These are phyloP conservation scores for Chrysomela aeneicollis DNA, from an alignment of 2,888 invertebrate genomes.

Conservation along the genomic window DNA sequence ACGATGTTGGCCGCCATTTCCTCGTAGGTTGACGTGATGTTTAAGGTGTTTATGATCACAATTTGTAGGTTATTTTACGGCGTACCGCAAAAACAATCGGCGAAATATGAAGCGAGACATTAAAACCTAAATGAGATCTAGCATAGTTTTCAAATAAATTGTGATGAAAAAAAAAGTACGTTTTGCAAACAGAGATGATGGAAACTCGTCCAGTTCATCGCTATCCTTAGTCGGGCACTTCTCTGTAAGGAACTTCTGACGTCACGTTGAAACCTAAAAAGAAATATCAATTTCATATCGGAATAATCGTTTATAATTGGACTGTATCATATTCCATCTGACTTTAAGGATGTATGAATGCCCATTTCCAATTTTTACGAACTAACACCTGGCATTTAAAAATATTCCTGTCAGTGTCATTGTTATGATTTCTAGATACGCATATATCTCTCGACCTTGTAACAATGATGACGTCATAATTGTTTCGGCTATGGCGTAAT, in stretches of 20 bases:
- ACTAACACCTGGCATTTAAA: too few species aligned
- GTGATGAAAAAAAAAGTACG: conserved; percentile 16
- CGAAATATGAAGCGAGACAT: conserved; percentile 32
- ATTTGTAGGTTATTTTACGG: background rate
- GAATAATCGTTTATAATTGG: too few species aligned
- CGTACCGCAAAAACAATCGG: background rate
- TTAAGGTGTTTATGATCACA: background rate
- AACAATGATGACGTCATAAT: too few species aligned
- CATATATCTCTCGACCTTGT: too few species aligned
- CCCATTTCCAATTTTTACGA: too few species aligned
- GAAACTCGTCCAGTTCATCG: conserved; percentile 14
- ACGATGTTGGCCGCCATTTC: background rate
- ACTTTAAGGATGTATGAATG: too few species aligned
- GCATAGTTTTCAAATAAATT: conserved; percentile 28
- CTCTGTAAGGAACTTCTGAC: conserved; percentile 95
- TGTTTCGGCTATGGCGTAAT: too few species aligned
- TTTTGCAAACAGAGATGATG: background rate
- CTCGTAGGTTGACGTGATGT: background rate
- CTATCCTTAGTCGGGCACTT: conserved; percentile 63
- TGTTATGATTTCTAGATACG: too few species aligned
- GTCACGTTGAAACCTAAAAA: conserved; percentile 80
- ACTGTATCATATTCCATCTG: too few species aligned
- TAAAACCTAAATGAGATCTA: conserved; percentile 43
- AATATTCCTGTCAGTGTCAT: too few species aligned
- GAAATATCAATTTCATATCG: too few species aligned